Evolutionary conservation across 1,140 invertebrate genomes (phyloP), one percentile per base, ranked within the genome.

Genomic region (Aplysia californica): DNA sequence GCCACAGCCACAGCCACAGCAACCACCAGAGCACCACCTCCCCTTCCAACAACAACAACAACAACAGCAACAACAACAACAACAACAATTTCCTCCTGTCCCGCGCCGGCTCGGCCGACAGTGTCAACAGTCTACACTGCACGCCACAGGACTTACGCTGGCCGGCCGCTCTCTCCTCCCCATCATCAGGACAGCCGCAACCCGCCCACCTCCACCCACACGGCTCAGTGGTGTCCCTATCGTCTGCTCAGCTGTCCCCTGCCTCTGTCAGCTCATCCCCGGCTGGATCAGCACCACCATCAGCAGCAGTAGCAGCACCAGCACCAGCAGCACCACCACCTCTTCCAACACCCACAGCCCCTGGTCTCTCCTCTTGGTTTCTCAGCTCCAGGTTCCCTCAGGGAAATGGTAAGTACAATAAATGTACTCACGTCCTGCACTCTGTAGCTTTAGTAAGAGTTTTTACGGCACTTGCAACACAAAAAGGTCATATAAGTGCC

Each of bases 331-430:
- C 73, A 26, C 31, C 5, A 18, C 29, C 41, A n/a, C 4, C 73
- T 35, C 0, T 66, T 26, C 23, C 39, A n/a, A 10, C 39, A 6
- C 20, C 73, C 6, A 21, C 58, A 44, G 70, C 10, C 2, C 55
- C 31, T 18, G 70, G 55, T 6, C 15, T 73, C 3, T 59, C 70
- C 1, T 36, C 64, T 20, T 73, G 70, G 70, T 73, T 59, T 38
- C 70, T 73, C 31, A 61, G 10, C 18, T 23, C 55, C 31, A 59
- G 70, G 29, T 61, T 73, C 29, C 70, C 70, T 2, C 70, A 73
- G 38, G 41, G 29, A 26, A 73, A 61, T 50, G 33, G 70, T 73
- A 39, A 73, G 70, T 61, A 4, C 31, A 21, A n/a, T 56, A n/a
- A n/a, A n/a, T n/a, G n/a, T n/a, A n/a, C n/a, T n/a, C n/a, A n/a